Evolutionary conservation across 2,888 invertebrate species (phyloP), one percentile per base, ranked within the genome.

Genomic region (Micropterix aruncella): DNA sequence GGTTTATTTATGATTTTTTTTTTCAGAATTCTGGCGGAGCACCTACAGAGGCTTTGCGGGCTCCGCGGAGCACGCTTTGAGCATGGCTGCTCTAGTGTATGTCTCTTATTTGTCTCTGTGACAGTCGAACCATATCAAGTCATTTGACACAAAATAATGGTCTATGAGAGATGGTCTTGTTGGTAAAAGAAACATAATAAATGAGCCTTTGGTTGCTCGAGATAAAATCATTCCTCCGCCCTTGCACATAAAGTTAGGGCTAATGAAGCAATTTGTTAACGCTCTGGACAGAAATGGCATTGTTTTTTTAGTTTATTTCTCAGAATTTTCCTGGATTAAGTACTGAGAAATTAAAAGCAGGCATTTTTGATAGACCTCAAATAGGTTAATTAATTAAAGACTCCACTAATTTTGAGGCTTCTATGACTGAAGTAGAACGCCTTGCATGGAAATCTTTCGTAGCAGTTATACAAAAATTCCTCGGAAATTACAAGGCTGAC

Each of bases 281-380:
- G 16, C 18, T 38, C 37, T 38, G 37, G 43, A 43, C 18, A 43
- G 15, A 38, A 43, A 38, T 18, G 43, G 43, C 18, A n/a, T 18
- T 38, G 17, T 37, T 15, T 38, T 43, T 43, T 38, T 19, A 37
- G 38, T 43, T 43, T 38, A 4, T 43, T 38, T 37, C 9, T 37
- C 41, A 43, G 36, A 48, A 48, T 40, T 51, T 52, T 48, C 49
- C 48, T 39, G n/a, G 38, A 14, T 19, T 49, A 44, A 49, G 48
- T 38, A 47, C 27, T 19, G 48, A 47, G 44, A 52, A 52, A 47
- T 38, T 52, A 19, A 52, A 49, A 50, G 51, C 49, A 18, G 44
- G 39, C 15, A 44, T 45, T 42, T 45, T 43, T 16, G 45, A 43
- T 43, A 42, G 42, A 3, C 46, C 43, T 15, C 46, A 44, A 38